phyloP scores from a whole-genome alignment of 2,888 invertebrate species.

The Pimpla rufipes region DNA sequence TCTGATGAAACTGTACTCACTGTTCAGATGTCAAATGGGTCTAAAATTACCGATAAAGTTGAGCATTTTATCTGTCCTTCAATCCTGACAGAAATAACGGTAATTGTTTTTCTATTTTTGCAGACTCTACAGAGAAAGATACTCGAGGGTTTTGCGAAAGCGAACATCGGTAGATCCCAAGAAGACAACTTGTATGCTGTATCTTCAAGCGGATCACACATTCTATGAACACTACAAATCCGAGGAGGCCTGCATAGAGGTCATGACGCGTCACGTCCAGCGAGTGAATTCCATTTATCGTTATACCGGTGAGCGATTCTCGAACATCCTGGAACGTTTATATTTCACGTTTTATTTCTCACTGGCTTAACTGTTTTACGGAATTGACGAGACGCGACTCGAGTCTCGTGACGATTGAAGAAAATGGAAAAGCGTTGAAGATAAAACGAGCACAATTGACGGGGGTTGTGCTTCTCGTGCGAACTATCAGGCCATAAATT shows the following conservation, averaged over 20 bases:
- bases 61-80: background rate
- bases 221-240: constrained; percentile 97
- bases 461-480: constrained; percentile 38
- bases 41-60: background rate
- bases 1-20: too few relatives aligned
- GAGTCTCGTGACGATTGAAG: background rate
- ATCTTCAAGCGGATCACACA: constrained; percentile 97
- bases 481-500: constrained; percentile 50
- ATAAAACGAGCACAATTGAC: constrained; percentile 39
- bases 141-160: constrained; percentile 75
- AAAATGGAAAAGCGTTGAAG: constrained; percentile 23
- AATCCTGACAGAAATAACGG: background rate
- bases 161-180: constrained; percentile 91
- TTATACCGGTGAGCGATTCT: constrained; percentile 89
- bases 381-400: background rate
- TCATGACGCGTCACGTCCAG: constrained; percentile 96
- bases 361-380: background rate
- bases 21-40: background rate
- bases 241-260: constrained; percentile 96
- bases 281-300: constrained; percentile 95
- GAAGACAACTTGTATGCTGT: constrained; percentile 97
- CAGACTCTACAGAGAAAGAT: constrained; percentile 76
- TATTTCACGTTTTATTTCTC: background rate
- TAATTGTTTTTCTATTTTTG: background rate
- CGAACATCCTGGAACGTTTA: background rate